Conservation (phyloP, 2,113 vertebrate species). For the Mormyrus iriodes region DNA sequence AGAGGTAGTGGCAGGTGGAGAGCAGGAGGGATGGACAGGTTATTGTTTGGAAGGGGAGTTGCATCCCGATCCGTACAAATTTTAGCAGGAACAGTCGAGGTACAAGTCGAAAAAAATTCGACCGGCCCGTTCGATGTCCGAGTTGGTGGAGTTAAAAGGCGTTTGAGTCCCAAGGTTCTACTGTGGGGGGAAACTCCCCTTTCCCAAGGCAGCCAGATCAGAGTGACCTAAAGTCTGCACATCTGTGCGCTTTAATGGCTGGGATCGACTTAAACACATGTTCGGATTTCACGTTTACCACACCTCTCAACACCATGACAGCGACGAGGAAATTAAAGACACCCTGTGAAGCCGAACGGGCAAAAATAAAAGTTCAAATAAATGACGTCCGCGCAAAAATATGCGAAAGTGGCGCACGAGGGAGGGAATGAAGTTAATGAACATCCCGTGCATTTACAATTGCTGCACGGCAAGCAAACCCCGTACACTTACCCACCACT, state of each 20-base stretch:
- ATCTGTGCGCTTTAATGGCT: not conserved
- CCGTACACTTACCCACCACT: not conserved
- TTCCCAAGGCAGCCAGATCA: not conserved
- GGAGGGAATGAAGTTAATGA: not conserved
- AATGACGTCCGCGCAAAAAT: not conserved
- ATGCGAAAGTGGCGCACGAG: not conserved
- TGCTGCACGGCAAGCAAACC: too few relatives aligned
- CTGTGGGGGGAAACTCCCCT: not conserved
- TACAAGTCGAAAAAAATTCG: not conserved
- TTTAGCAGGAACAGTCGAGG: not conserved
- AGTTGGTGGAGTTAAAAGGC: not conserved
- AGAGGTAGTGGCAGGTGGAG: not conserved
- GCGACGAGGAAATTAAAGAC: not conserved
- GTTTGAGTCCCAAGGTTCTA: too few relatives aligned
- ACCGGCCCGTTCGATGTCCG: not conserved
- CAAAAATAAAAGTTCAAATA: not conserved
- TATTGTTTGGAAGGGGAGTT: not conserved
- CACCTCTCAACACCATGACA: not conserved
- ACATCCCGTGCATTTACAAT: not conserved
- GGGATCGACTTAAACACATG: not conserved
- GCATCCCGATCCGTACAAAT: not conserved
- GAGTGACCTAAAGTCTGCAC: not conserved
- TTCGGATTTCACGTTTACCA: not conserved
- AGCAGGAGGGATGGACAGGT: too few relatives aligned
- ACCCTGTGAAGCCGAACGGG: not conserved